These are phyloP conservation scores for Loripinus fragilis DNA, from an alignment of 2,888 invertebrate species.

Conservation along the genomic window DNA sequence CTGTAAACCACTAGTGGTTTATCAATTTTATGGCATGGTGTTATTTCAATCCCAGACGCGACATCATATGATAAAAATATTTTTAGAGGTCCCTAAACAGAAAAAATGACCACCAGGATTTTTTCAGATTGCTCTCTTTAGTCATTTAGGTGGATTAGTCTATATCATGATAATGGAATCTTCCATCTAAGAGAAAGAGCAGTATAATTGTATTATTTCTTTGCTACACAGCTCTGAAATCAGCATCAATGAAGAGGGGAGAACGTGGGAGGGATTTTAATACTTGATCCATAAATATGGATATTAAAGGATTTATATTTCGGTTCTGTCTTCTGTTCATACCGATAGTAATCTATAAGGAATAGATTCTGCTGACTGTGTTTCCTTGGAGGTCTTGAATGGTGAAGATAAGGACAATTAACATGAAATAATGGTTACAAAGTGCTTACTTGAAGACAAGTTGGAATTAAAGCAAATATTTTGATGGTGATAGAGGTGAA, in stretches of 20 bases:
- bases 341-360: no score
- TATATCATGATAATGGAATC: no score
- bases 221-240: background rate
- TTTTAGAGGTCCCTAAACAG: no score
- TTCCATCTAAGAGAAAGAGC: no score
- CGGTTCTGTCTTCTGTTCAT: background rate
- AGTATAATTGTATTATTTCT: no score
- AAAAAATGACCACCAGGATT: no score
- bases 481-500: background rate
- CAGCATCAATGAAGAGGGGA: background rate
- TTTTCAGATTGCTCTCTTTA: no score
- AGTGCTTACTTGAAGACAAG: background rate
- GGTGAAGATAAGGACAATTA: background rate
- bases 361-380: background rate
- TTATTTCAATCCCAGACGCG: no score
- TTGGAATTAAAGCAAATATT: background rate
- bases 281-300: background rate
- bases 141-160: no score
- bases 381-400: background rate
- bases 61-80: no score
- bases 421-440: background rate
- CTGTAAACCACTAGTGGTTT: no score
- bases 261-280: background rate
- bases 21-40: no score
- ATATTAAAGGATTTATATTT: background rate